These are phyloP conservation scores for Eudemis profundana DNA, from an alignment of 2,888 invertebrate genomes.

Conservation along the genomic window DNA sequence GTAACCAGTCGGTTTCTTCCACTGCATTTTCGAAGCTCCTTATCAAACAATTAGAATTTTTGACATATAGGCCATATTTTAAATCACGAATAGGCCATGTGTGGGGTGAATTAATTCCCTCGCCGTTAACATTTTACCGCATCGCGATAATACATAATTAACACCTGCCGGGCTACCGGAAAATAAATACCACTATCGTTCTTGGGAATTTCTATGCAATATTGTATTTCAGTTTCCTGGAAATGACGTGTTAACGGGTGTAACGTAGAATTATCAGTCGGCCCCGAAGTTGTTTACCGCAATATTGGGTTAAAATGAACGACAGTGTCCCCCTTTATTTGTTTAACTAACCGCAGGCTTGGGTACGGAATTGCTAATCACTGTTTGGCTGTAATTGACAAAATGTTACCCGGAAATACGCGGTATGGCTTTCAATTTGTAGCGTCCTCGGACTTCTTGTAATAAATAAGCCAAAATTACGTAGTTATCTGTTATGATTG, in stretches of 20 bases:
- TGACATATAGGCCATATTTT: background rate
- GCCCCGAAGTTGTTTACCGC: conserved; percentile 60
- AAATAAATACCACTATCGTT: conserved; percentile 43
- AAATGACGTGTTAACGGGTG: conserved; percentile 57
- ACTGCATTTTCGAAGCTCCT: background rate
- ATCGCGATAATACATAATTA: conserved; percentile 23
- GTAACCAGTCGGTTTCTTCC: conserved; percentile 32
- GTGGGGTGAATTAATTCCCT: background rate
- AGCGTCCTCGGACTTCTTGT: background rate
- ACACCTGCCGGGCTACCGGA: conserved; percentile 22
- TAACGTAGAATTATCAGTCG: conserved; percentile 61
- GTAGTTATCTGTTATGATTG: too few species aligned
- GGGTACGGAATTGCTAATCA: conserved; percentile 21
- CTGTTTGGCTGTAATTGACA: conserved; percentile 10
- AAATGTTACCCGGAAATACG: conserved; percentile 6
- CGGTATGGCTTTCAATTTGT: background rate
- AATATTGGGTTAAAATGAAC: conserved; percentile 50
- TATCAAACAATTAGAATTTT: background rate
- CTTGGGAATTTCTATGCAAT: conserved; percentile 53
- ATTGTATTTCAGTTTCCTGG: conserved; percentile 61
- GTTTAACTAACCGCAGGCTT: conserved; percentile 30
- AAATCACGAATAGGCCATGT: background rate
- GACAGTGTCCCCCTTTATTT: conserved; percentile 48
- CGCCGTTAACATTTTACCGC: conserved; percentile 5
- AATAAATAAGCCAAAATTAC: background rate